Conservation (phyloP, 2,888 invertebrate species). For the Aphelenchoides bicaudatus region DNA sequence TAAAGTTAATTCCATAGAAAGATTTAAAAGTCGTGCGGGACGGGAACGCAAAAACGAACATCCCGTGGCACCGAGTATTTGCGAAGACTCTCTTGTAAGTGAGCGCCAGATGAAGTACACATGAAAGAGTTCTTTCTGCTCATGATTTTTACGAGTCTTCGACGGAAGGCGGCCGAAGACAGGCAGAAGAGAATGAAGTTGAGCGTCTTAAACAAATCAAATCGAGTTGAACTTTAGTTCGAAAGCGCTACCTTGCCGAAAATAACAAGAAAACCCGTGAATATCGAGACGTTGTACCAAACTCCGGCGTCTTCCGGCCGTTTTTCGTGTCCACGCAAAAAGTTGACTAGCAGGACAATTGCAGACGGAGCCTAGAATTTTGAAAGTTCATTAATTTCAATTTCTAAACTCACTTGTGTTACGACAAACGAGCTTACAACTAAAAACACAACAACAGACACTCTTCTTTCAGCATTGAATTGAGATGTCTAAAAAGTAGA, state of each 20-base stretch:
- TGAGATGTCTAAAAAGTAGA: slow-evolving; percentile 33
- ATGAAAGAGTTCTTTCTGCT: neutral
- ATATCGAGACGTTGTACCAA: slow-evolving; percentile 28
- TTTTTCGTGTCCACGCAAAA: slow-evolving; percentile 31
- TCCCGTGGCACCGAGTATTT: neutral
- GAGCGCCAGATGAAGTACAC: neutral
- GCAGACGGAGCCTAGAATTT: slow-evolving; percentile 34
- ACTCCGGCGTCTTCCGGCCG: slow-evolving; percentile 14
- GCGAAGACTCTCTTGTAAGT: neutral
- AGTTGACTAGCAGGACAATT: slow-evolving; percentile 40
- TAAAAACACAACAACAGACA: slow-evolving; percentile 53
- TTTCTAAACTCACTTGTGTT: slow-evolving; percentile 39
- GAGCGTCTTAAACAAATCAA: slow-evolving; percentile 51
- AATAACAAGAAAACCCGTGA: slow-evolving; percentile 38
- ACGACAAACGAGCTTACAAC: slow-evolving; percentile 56
- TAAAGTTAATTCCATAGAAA: no score
- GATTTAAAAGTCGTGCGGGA: no score
- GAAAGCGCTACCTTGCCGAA: no score
- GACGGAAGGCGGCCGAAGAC: slow-evolving; percentile 51
- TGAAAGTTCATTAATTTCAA: slow-evolving; percentile 2
- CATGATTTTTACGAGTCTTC: neutral
- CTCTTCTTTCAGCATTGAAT: slow-evolving; percentile 50
- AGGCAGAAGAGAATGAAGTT: slow-evolving; percentile 56
- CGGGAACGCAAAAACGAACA: no score
- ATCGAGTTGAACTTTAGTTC: slow-evolving; percentile 26